Evolutionary conservation across 2,888 invertebrate genomes (phyloP).

Genomic region (Napeogenes inachia): DNA sequence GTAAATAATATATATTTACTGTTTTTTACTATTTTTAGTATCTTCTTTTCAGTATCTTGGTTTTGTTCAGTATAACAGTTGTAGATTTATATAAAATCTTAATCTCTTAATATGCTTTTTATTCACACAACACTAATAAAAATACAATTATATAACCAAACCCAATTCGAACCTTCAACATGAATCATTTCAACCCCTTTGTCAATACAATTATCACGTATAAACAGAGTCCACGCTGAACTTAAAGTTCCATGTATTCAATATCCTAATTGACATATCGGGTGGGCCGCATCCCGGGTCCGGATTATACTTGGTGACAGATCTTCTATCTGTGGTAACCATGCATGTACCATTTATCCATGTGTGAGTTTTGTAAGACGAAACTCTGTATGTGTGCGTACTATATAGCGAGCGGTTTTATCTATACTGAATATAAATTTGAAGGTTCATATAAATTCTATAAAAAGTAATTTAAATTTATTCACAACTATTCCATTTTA

Average conservation of each 20-base stretch:
- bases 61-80: too few relatives aligned
- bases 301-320: conserved; percentile 32
- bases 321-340: conserved; percentile 20
- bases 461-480: too few relatives aligned
- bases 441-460: too few relatives aligned
- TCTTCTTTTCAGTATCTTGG: too few relatives aligned
- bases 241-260: conserved; percentile 37
- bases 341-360: conserved; percentile 13
- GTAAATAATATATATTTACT: too few relatives aligned
- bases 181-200: conserved; percentile 8
- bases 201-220: conserved; percentile 24
- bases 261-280: conserved; percentile 64
- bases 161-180: not conserved
- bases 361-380: not conserved
- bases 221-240: conserved; percentile 20
- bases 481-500: too few relatives aligned
- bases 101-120: too few relatives aligned
- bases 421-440: too few relatives aligned
- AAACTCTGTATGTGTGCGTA: too few relatives aligned
- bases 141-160: not conserved
- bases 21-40: too few relatives aligned
- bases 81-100: too few relatives aligned
- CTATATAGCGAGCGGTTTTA: too few relatives aligned
- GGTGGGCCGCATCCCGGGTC: conserved; percentile 39
- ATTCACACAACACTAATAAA: not conserved